These are phyloP conservation scores for Dusona sp. DNA, from an alignment of 2,888 invertebrate species.

Conservation along the genomic window DNA sequence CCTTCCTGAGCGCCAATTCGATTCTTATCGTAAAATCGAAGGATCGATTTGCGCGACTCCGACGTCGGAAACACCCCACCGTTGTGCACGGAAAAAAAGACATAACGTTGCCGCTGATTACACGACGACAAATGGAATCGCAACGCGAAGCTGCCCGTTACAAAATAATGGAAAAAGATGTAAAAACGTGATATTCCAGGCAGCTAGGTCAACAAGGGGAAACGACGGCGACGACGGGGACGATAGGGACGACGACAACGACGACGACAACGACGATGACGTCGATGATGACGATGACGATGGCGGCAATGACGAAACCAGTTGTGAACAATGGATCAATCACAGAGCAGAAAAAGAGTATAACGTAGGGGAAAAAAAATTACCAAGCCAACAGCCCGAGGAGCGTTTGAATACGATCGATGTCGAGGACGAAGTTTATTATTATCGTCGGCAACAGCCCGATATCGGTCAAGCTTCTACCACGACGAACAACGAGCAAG, in stretches of 20 bases:
- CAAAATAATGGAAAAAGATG: slow-evolving; percentile 12
- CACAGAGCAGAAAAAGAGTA: neutral
- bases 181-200: slow-evolving; percentile 19
- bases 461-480: slow-evolving; percentile 65
- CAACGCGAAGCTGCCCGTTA: slow-evolving; percentile 6
- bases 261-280: neutral
- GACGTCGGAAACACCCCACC: neutral
- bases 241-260: slow-evolving; percentile 28
- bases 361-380: slow-evolving; percentile 5
- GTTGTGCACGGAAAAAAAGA: slow-evolving; percentile 53
- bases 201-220: slow-evolving; percentile 26
- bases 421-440: slow-evolving; percentile 62
- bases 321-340: slow-evolving; percentile 11
- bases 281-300: neutral
- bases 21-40: slow-evolving; percentile 61
- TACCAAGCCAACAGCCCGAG: neutral
- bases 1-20: slow-evolving; percentile 56
- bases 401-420: slow-evolving; percentile 32
- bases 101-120: slow-evolving; percentile 6
- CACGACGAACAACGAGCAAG: slow-evolving; percentile 63
- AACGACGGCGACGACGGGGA: slow-evolving; percentile 2
- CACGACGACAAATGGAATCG: neutral
- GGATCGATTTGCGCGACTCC: slow-evolving; percentile 34
- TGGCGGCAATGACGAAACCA: neutral
- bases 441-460: slow-evolving; percentile 59